Conservation (phyloP, 2,888 invertebrate genomes). For the Piscicola geometra region DNA sequence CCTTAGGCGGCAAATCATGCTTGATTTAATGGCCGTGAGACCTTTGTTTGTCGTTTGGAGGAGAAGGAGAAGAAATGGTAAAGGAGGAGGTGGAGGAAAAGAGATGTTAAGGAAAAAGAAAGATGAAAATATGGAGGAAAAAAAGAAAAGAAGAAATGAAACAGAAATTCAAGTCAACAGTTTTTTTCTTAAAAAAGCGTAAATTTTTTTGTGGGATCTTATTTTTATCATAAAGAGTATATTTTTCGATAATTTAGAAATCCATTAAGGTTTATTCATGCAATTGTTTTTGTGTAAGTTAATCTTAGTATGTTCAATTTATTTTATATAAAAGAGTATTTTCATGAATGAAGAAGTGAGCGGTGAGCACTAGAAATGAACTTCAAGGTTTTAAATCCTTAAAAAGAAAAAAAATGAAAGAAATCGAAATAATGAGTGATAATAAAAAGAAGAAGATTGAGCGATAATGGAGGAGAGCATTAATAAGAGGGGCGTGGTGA, state of each 20-base stretch:
- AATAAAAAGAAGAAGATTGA: background rate
- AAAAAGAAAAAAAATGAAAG: no score
- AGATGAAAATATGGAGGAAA: background rate
- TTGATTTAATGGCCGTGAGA: constrained; percentile 11
- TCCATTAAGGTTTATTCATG: no score
- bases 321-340: no score
- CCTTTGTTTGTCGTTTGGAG: background rate
- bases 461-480: background rate
- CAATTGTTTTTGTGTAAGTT: no score
- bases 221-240: no score
- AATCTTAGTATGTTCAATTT: no score
- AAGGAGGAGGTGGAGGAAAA: background rate
- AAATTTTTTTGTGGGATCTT: no score
- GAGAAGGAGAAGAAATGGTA: background rate
- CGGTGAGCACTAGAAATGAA: no score
- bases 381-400: no score
- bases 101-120: background rate
- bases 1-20: constrained; percentile 17
- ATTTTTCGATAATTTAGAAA: no score
- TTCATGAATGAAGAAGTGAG: no score
- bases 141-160: background rate
- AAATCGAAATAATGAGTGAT: no score
- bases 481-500: background rate
- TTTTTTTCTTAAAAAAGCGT: background rate
- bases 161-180: background rate